Evolutionary conservation across 2,888 invertebrate genomes (phyloP).

Genomic region (Synanthedon myopaeformis): DNA sequence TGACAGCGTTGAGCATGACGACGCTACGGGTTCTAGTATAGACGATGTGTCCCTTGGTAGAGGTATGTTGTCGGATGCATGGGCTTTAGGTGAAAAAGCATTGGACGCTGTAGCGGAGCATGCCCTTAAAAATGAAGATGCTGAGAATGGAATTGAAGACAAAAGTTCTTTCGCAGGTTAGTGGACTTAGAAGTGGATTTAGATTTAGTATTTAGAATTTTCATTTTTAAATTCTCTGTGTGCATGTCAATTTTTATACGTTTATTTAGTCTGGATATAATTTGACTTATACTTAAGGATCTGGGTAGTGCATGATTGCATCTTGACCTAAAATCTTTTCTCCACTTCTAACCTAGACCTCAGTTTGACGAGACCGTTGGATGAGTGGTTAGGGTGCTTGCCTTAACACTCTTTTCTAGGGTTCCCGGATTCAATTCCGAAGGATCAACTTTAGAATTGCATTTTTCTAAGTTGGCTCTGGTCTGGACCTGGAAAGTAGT

Average conservation of each 20-base stretch:
- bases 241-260: not conserved
- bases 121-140: constrained; percentile 39
- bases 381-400: too few relatives aligned
- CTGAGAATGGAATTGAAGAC: constrained; percentile 45
- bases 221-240: not conserved
- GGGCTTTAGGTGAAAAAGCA: constrained; percentile 41
- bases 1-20: not conserved
- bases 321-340: too few relatives aligned
- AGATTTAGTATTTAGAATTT: not conserved
- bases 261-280: not conserved
- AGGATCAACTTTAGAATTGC: too few relatives aligned
- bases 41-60: constrained; percentile 13
- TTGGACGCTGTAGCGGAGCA: constrained; percentile 47
- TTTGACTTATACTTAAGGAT: too few relatives aligned
- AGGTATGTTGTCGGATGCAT: constrained; percentile 34
- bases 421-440: too few relatives aligned
- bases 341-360: too few relatives aligned
- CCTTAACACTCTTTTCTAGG: too few relatives aligned
- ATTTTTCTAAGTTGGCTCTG: too few relatives aligned
- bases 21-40: not conserved
- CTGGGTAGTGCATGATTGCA: too few relatives aligned
- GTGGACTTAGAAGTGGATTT: constrained; percentile 14
- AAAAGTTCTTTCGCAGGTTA: constrained; percentile 49
- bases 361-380: too few relatives aligned
- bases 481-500: too few relatives aligned